Conservation (phyloP, 1,140 invertebrate species). For the Zophobas atratus region DNA sequence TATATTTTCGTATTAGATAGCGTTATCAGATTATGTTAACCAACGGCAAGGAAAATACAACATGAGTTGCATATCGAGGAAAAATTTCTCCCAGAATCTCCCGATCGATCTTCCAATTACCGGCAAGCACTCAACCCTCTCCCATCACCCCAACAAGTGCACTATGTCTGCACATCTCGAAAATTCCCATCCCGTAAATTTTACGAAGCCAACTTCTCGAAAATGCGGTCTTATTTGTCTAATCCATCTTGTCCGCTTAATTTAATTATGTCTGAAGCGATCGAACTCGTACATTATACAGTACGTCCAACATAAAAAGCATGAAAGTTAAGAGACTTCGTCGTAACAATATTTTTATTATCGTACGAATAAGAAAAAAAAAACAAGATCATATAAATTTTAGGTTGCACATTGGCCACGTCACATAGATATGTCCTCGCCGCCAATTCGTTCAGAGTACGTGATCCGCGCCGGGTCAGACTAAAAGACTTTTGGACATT, state of each 20-base stretch:
- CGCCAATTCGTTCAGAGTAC: slow-evolving; percentile 54
- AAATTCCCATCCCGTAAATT: neutral
- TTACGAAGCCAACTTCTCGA: neutral
- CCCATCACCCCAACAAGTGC: too few relatives aligned
- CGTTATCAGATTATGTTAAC: too few relatives aligned
- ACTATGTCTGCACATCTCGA: too few relatives aligned
- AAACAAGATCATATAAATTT: slow-evolving; percentile 57
- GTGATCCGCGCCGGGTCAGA: slow-evolving; percentile 56
- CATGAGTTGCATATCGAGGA: too few relatives aligned
- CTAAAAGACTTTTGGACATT: slow-evolving; percentile 58
- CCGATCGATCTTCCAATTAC: too few relatives aligned
- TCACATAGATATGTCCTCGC: slow-evolving; percentile 56
- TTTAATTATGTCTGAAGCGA: slow-evolving; percentile 10
- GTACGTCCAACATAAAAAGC: slow-evolving; percentile 15
- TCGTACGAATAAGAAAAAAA: slow-evolving; percentile 45
- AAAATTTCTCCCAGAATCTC: too few relatives aligned
- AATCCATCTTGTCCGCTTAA: neutral
- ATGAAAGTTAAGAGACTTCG: slow-evolving; percentile 39
- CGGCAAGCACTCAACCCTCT: too few relatives aligned
- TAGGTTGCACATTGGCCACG: slow-evolving; percentile 55
- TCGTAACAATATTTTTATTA: slow-evolving; percentile 54
- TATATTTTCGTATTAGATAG: too few relatives aligned
- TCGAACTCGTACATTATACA: slow-evolving; percentile 30
- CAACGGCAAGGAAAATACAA: too few relatives aligned
- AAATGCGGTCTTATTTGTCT: slow-evolving; percentile 4